Evolutionary conservation across 1,140 invertebrate genomes (phyloP).

Genomic region (Venturia canescens): DNA sequence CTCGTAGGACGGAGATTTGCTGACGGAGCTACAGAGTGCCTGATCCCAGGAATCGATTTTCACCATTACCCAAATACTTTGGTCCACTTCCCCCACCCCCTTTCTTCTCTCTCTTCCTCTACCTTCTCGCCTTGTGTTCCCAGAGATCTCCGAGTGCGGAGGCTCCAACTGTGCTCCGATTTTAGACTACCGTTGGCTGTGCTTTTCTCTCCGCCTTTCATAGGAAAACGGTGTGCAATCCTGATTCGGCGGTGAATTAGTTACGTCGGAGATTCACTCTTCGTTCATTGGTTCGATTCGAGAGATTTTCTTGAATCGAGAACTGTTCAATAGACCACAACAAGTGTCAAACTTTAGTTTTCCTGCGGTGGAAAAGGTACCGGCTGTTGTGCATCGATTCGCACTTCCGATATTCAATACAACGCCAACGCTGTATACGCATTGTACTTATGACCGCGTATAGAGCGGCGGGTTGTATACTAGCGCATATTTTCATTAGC

Average conservation of each 20-base stretch:
- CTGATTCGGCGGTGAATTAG: background rate
- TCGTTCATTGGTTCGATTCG: background rate
- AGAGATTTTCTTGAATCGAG: constrained; percentile 10
- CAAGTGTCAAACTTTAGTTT: constrained; percentile 34
- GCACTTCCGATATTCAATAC: constrained; percentile 21
- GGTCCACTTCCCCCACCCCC: constrained; percentile 5
- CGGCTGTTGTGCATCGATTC: constrained; percentile 31
- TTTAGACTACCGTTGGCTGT: constrained; percentile 21
- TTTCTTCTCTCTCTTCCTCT: background rate
- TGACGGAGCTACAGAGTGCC: constrained; percentile 18
- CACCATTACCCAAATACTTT: constrained; percentile 44
- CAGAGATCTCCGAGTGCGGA: background rate
- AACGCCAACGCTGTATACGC: background rate
- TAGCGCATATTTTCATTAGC: too few species aligned
- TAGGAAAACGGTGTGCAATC: background rate
- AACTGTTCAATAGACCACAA: background rate
- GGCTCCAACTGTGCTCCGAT: constrained; percentile 29
- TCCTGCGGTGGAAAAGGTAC: background rate
- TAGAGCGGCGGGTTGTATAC: too few species aligned
- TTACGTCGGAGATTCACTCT: background rate
- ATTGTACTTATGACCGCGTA: background rate
- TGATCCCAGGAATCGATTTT: constrained; percentile 39
- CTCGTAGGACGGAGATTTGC: constrained; percentile 19
- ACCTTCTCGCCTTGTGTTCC: background rate
- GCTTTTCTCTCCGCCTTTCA: background rate